A percentile compares a stretch with the other conserved stretches of the same genome.
These are phyloP conservation scores for Cranoglanis bouderius DNA, from an alignment of 2,113 vertebrate species.

Conservation along the genomic window DNA sequence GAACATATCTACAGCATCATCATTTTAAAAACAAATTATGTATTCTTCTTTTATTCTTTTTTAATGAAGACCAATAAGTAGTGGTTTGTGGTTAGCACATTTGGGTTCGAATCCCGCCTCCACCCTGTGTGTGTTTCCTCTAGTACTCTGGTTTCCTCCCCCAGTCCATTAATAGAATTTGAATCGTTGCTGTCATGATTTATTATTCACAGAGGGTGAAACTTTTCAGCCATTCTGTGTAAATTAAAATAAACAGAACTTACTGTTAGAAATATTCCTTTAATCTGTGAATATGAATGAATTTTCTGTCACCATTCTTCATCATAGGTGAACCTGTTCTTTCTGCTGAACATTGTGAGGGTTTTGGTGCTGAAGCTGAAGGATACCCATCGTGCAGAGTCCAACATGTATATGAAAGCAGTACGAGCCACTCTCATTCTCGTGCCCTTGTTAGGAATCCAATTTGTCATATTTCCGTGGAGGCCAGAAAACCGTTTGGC, in stretches of 20 bases:
- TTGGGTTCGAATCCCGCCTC: too few relatives aligned
- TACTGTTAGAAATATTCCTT: not conserved
- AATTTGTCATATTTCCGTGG: constrained; percentile 97
- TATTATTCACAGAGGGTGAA: constrained; percentile 12
- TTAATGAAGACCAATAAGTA: too few relatives aligned
- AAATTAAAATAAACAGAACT: not conserved
- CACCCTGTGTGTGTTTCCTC: too few relatives aligned
- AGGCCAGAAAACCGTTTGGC: constrained; percentile 88
- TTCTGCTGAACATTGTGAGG: constrained; percentile 93
- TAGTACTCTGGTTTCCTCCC: too few relatives aligned
- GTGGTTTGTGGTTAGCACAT: too few relatives aligned
- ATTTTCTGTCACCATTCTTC: constrained; percentile 35
- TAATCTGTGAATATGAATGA: not conserved
- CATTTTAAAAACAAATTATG: too few relatives aligned
- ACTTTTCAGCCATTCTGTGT: not conserved
- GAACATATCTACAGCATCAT: too few relatives aligned
- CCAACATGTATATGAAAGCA: constrained; percentile 98
- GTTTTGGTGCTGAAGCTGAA: constrained; percentile 92
- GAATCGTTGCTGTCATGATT: not conserved
- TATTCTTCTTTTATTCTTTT: too few relatives aligned
- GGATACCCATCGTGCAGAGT: constrained; percentile 87
- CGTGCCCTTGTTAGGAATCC: constrained; percentile 92
- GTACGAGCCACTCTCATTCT: constrained; percentile 94
- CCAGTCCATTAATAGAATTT: not conserved
- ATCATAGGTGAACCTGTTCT: constrained; percentile 94